Conservation (phyloP, 2,797 vertebrate species). For the Labeo calbasu region DNA sequence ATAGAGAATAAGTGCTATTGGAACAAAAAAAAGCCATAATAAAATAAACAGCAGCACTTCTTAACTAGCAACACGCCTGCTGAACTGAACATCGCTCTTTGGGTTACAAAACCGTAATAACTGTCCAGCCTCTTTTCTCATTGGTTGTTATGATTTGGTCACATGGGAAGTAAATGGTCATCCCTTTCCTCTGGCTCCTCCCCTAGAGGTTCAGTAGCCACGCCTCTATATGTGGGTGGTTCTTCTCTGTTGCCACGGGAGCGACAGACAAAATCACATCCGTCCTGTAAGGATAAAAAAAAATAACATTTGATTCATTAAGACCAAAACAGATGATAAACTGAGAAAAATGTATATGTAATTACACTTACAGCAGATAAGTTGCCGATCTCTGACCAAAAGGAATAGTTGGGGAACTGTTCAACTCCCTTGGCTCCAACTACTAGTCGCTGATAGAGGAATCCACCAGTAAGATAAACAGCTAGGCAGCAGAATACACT, state of each 20-base stretch:
- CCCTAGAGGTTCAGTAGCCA: constrained; percentile 83
- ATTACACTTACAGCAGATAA: constrained; percentile 87
- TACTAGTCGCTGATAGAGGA: constrained; percentile 93
- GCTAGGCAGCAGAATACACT: constrained; percentile 84
- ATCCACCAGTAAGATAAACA: constrained; percentile 90
- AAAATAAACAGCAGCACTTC: constrained; percentile 4
- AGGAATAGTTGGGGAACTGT: constrained; percentile 92
- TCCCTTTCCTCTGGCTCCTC: constrained; percentile 95
- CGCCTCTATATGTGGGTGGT: constrained; percentile 84
- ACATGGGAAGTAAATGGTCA: constrained; percentile 97
- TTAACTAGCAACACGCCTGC: constrained; percentile 2
- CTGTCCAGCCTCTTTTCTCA: constrained; percentile 10
- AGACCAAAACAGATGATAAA: not conserved
- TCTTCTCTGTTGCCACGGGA: constrained; percentile 81
- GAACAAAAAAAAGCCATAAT: not conserved
- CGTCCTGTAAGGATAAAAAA: constrained; percentile 80
- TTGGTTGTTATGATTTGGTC: constrained; percentile 69
- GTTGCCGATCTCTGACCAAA: constrained; percentile 95
- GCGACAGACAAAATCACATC: constrained; percentile 95
- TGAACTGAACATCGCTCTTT: constrained; percentile 29
- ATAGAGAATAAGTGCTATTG: not conserved
- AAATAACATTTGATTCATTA: not conserved
- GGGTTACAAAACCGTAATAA: constrained; percentile 12
- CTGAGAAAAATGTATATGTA: too few species aligned
- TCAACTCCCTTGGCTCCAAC: constrained; percentile 97